Base-by-base conservation (phyloP, 2,797 vertebrate species). In the Sorex maritimensis region DNA sequence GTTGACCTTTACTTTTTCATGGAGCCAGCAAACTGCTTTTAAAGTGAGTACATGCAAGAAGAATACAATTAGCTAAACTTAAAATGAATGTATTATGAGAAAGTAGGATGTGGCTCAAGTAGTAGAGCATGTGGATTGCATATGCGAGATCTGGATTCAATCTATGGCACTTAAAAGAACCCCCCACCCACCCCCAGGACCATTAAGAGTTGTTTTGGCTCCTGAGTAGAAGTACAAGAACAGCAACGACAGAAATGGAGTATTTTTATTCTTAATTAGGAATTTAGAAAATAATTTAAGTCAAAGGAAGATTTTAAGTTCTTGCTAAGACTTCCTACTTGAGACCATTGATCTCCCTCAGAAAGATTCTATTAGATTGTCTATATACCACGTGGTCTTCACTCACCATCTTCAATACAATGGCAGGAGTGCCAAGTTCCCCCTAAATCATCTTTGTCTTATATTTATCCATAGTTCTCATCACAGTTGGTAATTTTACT, bases 311-410 rank as follows among this genome's bases (percentile, higher is more conserved):
- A 46, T 86, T 44, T 63, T 24, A 38, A 38, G n/a, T 9, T 71
- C 46, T 94, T 88, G 34, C 61, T 90, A 5, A 23, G 28, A 15
- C 2, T 21, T 46, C 19, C 49, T 81, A 26, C 83, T 69, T 52
- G 34, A 82, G 17, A 65, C 6, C 23, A 1, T 24, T 19, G 12
- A 13, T 38, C 21, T 74, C 5, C 49, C n/a, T 41, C 26, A 21
- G 6, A 10, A 11, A 30, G n/a, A 63, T 6, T 63, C 17, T 23
- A 63, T 63, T 63, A 63, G 23, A 63, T 63, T 63, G 15, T 63
- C 23, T 21, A 9, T 4, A 0, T 14, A 7, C 28, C 8, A 1
- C 0, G 1, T 0, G 2, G 5, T 44, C 5, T 4, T 34, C 38
- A 28, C 77, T 52, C 11, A 28, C 12, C n/a, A 8, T 68, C 55